Conservation (phyloP, 2,797 vertebrate genomes). For the Gobionotothen gibberifrons region DNA sequence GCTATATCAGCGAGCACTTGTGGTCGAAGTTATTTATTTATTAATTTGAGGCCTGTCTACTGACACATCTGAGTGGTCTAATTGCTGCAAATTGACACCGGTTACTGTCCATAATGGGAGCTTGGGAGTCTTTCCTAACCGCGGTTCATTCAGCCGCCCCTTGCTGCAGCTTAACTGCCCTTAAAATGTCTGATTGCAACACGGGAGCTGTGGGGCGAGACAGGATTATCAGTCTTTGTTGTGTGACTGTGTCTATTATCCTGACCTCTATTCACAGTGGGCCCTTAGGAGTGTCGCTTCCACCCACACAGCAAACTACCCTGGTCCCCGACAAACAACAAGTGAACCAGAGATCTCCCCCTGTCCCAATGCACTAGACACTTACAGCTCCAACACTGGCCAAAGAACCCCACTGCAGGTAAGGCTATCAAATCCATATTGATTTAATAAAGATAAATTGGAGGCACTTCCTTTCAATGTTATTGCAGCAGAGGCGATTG, state of each 20-base stretch:
- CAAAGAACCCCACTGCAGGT: slow-evolving; percentile 79
- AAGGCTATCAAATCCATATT: slow-evolving; percentile 80
- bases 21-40: slow-evolving; percentile 87
- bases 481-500: slow-evolving; percentile 70
- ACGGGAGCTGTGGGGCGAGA: slow-evolving; percentile 80
- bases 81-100: slow-evolving; percentile 88
- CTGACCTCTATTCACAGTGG: slow-evolving; percentile 84
- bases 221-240: slow-evolving; percentile 86
- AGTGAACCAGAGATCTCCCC: slow-evolving; percentile 82
- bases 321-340: slow-evolving; percentile 82
- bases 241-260: slow-evolving; percentile 84
- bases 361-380: slow-evolving; percentile 81
- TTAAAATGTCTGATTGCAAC: slow-evolving; percentile 81
- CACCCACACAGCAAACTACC: slow-evolving; percentile 79
- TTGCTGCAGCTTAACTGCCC: slow-evolving; percentile 87
- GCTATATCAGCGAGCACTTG: slow-evolving; percentile 85
- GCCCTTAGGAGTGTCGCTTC: slow-evolving; percentile 83
- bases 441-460: slow-evolving; percentile 80
- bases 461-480: slow-evolving; percentile 63
- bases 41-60: slow-evolving; percentile 88
- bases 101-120: slow-evolving; percentile 87
- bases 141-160: slow-evolving; percentile 86
- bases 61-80: slow-evolving; percentile 89
- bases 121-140: slow-evolving; percentile 86
- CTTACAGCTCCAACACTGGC: slow-evolving; percentile 75